Conservation (phyloP, 2,113 vertebrate species). For the Ptilorrhoa leucosticta region DNA sequence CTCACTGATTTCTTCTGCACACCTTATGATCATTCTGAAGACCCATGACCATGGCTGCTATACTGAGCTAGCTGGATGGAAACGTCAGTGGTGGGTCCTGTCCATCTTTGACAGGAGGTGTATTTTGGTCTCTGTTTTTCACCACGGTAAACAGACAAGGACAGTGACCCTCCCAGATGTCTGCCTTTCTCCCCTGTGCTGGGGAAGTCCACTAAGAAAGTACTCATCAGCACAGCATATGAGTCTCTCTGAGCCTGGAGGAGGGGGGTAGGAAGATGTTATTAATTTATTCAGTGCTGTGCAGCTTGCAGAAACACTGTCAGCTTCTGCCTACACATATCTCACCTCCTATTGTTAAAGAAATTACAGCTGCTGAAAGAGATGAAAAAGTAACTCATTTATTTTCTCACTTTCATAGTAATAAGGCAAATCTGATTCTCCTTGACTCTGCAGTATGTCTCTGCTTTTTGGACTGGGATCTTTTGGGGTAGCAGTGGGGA, state of each 20-base stretch:
- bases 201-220: background rate
- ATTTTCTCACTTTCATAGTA: background rate
- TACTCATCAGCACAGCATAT: background rate
- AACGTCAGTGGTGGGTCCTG: background rate
- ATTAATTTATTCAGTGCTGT: background rate
- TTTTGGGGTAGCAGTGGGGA: background rate
- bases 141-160: background rate
- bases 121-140: background rate
- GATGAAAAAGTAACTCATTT: background rate
- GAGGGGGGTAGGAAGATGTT: background rate
- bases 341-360: constrained; percentile 29
- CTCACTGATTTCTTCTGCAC: background rate
- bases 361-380: background rate
- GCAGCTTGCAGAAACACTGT: constrained; percentile 17
- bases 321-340: constrained; percentile 40
- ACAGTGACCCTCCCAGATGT: background rate
- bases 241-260: background rate
- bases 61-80: too few species aligned
- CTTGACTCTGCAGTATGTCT: background rate
- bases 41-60: background rate
- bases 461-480: background rate
- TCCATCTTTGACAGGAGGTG: fast-evolving
- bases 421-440: background rate
- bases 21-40: background rate
- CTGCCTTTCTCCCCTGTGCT: background rate